Conservation (phyloP, 2,113 vertebrate species). For the Girardinichthys multiradiatus region DNA sequence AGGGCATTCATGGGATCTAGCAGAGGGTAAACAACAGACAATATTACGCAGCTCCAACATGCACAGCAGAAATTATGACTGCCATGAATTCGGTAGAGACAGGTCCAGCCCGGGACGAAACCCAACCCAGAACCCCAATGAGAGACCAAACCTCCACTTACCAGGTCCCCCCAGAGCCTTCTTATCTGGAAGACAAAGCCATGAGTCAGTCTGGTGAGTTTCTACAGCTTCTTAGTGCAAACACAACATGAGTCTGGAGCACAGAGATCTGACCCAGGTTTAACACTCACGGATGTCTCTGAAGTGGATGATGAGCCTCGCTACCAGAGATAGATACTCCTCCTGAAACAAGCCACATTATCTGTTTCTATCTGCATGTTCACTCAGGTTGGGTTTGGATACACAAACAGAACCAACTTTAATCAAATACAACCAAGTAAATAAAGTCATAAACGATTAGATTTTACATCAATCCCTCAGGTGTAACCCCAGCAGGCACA, state of each 20-base stretch:
- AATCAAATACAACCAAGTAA: too few relatives aligned
- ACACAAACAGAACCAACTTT: too few relatives aligned
- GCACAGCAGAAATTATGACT: conserved; percentile 31
- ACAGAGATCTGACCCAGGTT: too few relatives aligned
- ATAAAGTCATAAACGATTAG: background rate
- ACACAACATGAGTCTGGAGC: background rate
- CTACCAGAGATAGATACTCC: conserved; percentile 96
- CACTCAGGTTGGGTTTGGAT: too few relatives aligned
- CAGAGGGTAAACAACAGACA: conserved; percentile 60
- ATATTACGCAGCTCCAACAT: conserved; percentile 54
- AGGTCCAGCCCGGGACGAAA: conserved; percentile 38
- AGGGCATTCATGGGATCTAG: conserved; percentile 96
- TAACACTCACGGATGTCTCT: conserved; percentile 95
- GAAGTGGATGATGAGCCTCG: conserved; percentile 97
- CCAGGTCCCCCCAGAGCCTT: conserved; percentile 79
- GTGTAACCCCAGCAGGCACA: too few relatives aligned
- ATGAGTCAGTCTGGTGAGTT: background rate
- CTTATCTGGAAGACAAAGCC: conserved; percentile 75
- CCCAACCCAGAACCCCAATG: conserved; percentile 14
- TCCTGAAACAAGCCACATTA: conserved; percentile 80
- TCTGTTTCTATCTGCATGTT: background rate
- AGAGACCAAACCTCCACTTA: conserved; percentile 31
- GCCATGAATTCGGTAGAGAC: conserved; percentile 21
- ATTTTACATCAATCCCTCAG: background rate
- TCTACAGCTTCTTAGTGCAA: background rate